Conservation (phyloP, 2,888 invertebrate genomes). For the Polyploca ridens region DNA sequence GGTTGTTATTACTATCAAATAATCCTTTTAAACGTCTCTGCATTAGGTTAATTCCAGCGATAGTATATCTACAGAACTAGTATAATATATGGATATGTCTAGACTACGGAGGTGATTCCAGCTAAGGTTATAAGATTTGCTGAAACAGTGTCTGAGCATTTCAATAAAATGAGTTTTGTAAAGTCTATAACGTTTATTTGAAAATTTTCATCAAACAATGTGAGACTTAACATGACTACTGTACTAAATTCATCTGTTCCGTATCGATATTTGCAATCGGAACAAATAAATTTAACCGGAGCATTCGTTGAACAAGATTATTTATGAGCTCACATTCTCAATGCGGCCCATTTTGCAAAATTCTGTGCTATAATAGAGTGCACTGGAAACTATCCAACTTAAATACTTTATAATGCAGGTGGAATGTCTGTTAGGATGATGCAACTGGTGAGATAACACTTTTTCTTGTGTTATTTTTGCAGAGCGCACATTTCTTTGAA, state of each 20-base stretch:
- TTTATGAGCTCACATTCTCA: conserved; percentile 49
- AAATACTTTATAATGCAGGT: conserved; percentile 17
- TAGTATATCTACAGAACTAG: neutral
- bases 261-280: conserved; percentile 11
- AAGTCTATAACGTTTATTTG: neutral
- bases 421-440: neutral
- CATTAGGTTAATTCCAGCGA: neutral
- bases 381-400: conserved; percentile 53
- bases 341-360: conserved; percentile 42
- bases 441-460: neutral
- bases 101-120: neutral
- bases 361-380: conserved; percentile 37
- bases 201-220: neutral
- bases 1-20: too few relatives aligned
- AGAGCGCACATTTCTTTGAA: too few relatives aligned
- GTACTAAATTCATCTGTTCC: neutral
- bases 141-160: neutral
- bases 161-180: neutral
- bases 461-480: too few relatives aligned
- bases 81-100: neutral
- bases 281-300: conserved; percentile 35
- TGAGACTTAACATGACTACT: neutral
- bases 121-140: neutral
- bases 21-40: too few relatives aligned
- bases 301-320: conserved; percentile 38